Conservation (phyloP, 2,113 vertebrate species). For the Cyprinodon brontotheroides region DNA sequence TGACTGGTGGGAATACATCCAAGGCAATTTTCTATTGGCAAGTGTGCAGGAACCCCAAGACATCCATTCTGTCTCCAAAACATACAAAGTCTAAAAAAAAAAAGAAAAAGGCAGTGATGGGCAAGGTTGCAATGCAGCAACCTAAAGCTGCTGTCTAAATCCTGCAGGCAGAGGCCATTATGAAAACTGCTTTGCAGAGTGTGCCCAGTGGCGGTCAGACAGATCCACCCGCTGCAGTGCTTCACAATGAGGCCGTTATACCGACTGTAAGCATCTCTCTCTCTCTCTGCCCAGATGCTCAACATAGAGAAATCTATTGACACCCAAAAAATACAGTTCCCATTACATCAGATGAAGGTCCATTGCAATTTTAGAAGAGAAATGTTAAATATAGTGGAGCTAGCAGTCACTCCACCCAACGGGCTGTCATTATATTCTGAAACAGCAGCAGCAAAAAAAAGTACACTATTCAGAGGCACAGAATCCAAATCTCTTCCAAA, state of each 20-base stretch:
- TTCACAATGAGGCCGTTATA: conserved; percentile 81
- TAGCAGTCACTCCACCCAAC: conserved; percentile 73
- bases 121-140: conserved; percentile 62
- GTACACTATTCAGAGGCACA: conserved; percentile 7
- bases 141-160: conserved; percentile 72
- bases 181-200: conserved; percentile 75
- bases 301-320: conserved; percentile 78
- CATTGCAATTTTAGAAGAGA: conserved; percentile 68
- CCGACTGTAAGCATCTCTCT: conserved; percentile 68
- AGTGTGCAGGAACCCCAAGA: conserved; percentile 73
- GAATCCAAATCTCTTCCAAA: conserved; percentile 22
- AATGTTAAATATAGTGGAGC: conserved; percentile 71
- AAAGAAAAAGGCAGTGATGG: conserved; percentile 56
- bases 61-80: conserved; percentile 76
- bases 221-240: conserved; percentile 69
- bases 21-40: conserved; percentile 75
- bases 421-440: conserved; percentile 68
- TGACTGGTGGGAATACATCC: conserved; percentile 69
- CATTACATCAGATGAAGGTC: conserved; percentile 79
- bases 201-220: conserved; percentile 73
- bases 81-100: conserved; percentile 62
- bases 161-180: conserved; percentile 73
- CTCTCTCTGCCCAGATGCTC: conserved; percentile 65
- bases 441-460: conserved; percentile 35
- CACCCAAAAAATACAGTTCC: conserved; percentile 81